Conservation (phyloP, 1,140 invertebrate species). For the Calliphora vicina region DNA sequence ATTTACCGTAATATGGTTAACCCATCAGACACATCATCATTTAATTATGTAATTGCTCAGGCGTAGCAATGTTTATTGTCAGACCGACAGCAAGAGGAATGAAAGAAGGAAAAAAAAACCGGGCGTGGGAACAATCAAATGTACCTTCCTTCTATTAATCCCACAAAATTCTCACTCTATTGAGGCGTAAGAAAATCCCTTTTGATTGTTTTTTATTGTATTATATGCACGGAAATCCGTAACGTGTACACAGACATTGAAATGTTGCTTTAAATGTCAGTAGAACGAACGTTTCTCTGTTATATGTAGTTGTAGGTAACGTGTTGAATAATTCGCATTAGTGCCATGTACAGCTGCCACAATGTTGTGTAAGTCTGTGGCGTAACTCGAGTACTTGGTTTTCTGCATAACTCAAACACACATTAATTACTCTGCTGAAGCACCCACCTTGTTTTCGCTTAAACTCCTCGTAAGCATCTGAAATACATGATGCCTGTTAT, state of each 20-base stretch:
- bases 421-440: too few species aligned
- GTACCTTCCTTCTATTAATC: neutral
- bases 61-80: conserved; percentile 31
- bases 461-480: neutral
- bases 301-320: neutral
- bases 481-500: neutral
- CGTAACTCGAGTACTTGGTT: neutral
- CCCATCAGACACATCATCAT: neutral
- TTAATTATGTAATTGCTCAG: conserved; percentile 39
- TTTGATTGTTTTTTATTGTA: conserved; percentile 15
- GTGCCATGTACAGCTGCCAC: conserved; percentile 38
- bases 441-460: conserved; percentile 28
- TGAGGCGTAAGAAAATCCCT: conserved; percentile 16
- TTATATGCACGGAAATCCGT: conserved; percentile 25
- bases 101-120: neutral
- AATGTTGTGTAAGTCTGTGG: conserved; percentile 1
- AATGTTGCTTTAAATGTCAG: too few species aligned
- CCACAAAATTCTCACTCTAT: conserved; percentile 22
- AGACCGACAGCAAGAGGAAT: conserved; percentile 13
- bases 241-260: neutral
- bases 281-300: neutral
- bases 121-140: conserved; percentile 11
- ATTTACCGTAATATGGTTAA: conserved; percentile 1
- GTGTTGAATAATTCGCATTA: conserved; percentile 33
- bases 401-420: too few species aligned